Base-by-base conservation (phyloP, 2,888 invertebrate genomes). In the Andrena flavipes region DNA sequence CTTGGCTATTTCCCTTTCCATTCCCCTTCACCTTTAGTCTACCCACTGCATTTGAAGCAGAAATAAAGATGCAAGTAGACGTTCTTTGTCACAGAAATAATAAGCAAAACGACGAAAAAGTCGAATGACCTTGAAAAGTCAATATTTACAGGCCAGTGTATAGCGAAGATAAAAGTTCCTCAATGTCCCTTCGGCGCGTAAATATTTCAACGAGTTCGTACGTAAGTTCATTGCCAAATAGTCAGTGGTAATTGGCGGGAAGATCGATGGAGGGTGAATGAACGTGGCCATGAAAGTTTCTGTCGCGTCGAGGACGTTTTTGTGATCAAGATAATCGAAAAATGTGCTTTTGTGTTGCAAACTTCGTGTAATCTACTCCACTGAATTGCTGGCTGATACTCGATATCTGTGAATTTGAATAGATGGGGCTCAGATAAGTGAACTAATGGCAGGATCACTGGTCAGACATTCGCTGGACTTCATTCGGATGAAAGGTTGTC, bases 261-360 rank as follows among this genome's bases (percentile, higher is more conserved):
- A 30, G 74, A 54, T 79, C 79, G 74, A 74, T 70, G 59, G 29
- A 69, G 75, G 67, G n/a, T 77, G 76, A 56, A 70, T 49, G 69
- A 70, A 63, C 33, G 56, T 51, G 33, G 69, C 56, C 60, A 75
- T 30, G 69, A 74, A 79, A 59, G 64, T 64, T 29, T 54, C 13
- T 56, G 69, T 69, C 68, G 49, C 13, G n/a, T 33, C 4, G 67
- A 20, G 48, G n/a, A 26, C 29, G 49, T 35, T 62, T 33, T 64
- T 49, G 26, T 29, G 6, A 20, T 13, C 13, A 20, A 13, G 56
- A 26, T 23, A 26, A 64, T 8, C 6, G 65, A 16, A 62, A 51
- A 68, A 62, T 33, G 62, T 35, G n/a, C 23, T 42, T 42, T 42
- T 3, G 1, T 13, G 13, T 42, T 13, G 42, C 42, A 42, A 42